Base-by-base conservation (phyloP, 2,797 vertebrate species). In the Aselliscus stoliczkanus region DNA sequence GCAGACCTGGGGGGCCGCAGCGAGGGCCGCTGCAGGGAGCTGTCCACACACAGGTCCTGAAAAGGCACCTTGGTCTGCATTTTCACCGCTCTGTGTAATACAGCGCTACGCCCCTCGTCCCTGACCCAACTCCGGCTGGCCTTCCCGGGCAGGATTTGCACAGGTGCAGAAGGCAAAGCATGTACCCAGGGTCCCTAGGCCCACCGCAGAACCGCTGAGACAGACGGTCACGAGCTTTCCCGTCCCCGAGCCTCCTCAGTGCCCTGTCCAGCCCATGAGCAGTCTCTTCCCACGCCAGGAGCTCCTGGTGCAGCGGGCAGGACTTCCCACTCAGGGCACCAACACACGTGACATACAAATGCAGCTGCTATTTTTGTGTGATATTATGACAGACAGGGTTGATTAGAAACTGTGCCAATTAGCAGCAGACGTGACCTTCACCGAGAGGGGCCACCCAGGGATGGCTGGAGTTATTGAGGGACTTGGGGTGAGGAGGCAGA, bases 101-200 rank as follows among this genome's bases (percentile, higher is more conserved):
- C 10, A 20, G 13, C 2, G 0, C 54, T 0, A 62, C 0, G 3
- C 15, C 31, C 31, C 15, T 3, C n/a, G 0, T 8, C 50, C 34
- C 2, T 50, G 15, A 1, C 47, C 62, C 5, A 70, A 42, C 11
- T 1, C 0, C 0, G 29, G n/a, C n/a, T 25, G 20, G 21, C 92
- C 64, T 39, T 58, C 25, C 54, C 15, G 10, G 58, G 69, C 37
- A 39, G 67, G 15, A 20, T 25, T 34, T 21, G 37, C 23, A 12
- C 21, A 21, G 29, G 12, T 4, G 12, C 31, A 62, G 54, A 69
- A 44, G 52, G 23, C 11, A 21, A 10, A 12, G 2, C 15, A 2
- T 2, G 13, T 4, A 0, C 25, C 58, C 31, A 34, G 50, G 10
- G 23, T 25, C 76, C 76, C 72, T 9, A 7, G 1, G n/a, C 0